Percentiles rank a stretch among this genome's conserved stretches.
These are phyloP conservation scores for Oreochromis grahami DNA, from an alignment of 2,797 vertebrate genomes.

Conservation along the genomic window DNA sequence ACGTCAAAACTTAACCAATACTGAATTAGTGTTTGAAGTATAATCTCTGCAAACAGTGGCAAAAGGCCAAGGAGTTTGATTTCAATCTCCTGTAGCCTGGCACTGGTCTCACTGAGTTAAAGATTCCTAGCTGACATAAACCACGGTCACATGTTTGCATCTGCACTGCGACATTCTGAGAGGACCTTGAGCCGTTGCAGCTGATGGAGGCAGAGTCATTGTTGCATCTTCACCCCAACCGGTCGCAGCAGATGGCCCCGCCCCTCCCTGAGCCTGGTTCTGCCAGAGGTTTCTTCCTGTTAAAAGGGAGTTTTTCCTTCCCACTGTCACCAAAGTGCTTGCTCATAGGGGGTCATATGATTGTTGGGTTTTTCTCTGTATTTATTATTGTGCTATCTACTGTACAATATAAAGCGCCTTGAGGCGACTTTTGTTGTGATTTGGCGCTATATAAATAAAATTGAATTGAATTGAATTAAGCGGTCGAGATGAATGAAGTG, in stretches of 20 bases:
- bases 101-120: not conserved
- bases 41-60: not conserved
- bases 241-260: no score
- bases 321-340: no score
- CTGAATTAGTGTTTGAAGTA: not conserved
- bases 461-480: no score
- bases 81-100: rapidly evolving
- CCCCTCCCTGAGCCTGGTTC: no score
- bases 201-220: not conserved
- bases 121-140: not conserved
- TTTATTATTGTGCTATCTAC: no score
- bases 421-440: no score
- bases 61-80: not conserved
- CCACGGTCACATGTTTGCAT: not conserved
- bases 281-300: no score
- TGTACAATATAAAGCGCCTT: no score
- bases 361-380: no score
- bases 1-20: not conserved
- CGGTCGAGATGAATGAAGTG: not conserved
- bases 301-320: no score
- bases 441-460: no score
- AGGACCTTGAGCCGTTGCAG: not conserved
- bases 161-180: not conserved
- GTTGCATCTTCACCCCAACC: not conserved
- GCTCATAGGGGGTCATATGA: no score